A percentile compares a stretch with the other conserved stretches of the same genome.
phyloP scores from a whole-genome alignment of 2,113 vertebrate species.

The Rhabdomys dilectus region DNA sequence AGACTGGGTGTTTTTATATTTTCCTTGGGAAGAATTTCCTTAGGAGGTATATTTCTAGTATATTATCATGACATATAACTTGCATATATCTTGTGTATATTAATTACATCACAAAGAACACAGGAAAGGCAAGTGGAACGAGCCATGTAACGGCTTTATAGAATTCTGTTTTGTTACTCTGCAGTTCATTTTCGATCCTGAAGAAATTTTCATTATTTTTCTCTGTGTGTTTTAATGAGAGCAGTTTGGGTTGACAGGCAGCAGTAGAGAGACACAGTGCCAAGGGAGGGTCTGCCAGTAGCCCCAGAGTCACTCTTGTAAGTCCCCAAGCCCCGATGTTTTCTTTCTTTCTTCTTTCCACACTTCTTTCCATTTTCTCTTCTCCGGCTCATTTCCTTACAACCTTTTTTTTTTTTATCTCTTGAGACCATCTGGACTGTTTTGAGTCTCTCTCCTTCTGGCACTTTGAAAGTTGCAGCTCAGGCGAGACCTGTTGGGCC shows the following conservation, averaged over 20 bases:
- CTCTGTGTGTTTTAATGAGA: conserved; percentile 32
- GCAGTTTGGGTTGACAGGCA: neutral
- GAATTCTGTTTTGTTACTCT: neutral
- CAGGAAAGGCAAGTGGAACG: neutral
- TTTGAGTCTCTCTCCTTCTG: neutral
- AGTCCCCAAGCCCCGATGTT: neutral
- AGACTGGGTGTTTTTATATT: neutral
- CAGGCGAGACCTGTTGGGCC: neutral
- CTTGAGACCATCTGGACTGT: neutral
- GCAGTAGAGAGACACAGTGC: neutral
- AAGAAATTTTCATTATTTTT: neutral
- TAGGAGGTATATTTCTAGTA: too few relatives aligned
- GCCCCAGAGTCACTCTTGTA: neutral
- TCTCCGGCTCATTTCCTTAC: too few relatives aligned
- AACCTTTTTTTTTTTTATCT: neutral
- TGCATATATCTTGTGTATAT: too few relatives aligned
- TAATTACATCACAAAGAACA: conserved; percentile 11
- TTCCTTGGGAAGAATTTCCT: too few relatives aligned
- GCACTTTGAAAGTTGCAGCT: neutral
- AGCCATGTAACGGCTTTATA: neutral
- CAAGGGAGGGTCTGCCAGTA: neutral
- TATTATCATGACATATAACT: too few relatives aligned
- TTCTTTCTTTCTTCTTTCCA: neutral
- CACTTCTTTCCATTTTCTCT: too few relatives aligned
- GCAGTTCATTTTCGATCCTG: neutral